Evolutionary conservation across 2,113 vertebrate species (phyloP), one percentile per base, ranked within the genome.

Genomic region (Phodopus roborovskii): DNA sequence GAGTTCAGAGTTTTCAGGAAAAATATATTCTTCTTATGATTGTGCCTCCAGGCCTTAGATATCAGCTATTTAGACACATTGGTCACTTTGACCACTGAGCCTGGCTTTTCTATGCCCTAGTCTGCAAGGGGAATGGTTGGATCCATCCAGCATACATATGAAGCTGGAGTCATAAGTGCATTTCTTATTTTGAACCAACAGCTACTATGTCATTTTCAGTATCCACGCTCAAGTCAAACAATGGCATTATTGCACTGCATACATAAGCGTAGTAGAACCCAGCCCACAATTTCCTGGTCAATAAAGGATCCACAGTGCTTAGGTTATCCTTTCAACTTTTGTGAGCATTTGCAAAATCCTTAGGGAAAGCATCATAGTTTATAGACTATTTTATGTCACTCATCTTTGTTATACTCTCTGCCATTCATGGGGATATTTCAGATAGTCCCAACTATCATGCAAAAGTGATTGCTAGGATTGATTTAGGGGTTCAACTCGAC

Each of bases 181-280:
- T 96, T 94, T 97, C 96, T 97, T 97, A 96, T 97, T 85, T 87
- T 0, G 0, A 96, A 96, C 97, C 97, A 97, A 93, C 97, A 97
- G 96, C 91, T 96, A 88, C 96, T 94, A 96, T 97, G 97, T 97
- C 97, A 94, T 95, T 96, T 97, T 95, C 92, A 92, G 70, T 95
- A 70, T 96, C 96, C 97, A 97, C 97, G 68, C 84, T 90, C 39
- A 1, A 26, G 64, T 33, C 20, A 5, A 60, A 96, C 92, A 98
- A 96, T 97, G 81, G 79, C 95, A 88, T 93, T 77, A 45, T 96
- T 97, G 90, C 97, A 87, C 26, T 77, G 7, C 90, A 93, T 75
- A 66, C 90, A 83, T 90, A 92, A 93, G 87, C 96, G 73, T 86
- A 68, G 89, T 50, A 2, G 93, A 92, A 91, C 90, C 74, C 19